Percentiles rank a stretch among this genome's conserved stretches.
Evolutionary conservation across 2,797 vertebrate genomes (phyloP).

Genomic region (Artibeus lituratus): DNA sequence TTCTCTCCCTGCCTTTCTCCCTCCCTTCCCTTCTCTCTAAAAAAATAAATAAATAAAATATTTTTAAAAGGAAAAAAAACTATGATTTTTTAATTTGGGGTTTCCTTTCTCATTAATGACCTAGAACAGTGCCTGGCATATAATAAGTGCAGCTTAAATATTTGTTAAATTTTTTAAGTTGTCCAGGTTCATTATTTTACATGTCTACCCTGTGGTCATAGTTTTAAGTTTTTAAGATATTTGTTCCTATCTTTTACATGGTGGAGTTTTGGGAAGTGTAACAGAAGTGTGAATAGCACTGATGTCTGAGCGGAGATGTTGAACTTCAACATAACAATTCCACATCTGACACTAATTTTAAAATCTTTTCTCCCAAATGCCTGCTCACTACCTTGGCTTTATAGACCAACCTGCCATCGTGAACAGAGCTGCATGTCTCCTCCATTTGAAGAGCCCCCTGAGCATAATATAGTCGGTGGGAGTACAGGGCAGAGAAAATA

Average conservation of each 20-base stretch:
- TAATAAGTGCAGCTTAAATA: neutral
- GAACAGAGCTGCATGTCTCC: constrained; percentile 63
- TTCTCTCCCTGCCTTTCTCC: too few species aligned
- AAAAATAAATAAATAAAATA: too few species aligned
- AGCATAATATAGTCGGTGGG: constrained; percentile 73
- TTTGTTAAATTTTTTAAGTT: neutral
- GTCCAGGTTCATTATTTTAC: neutral
- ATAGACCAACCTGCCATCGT: constrained; percentile 61
- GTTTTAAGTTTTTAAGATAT: constrained; percentile 30
- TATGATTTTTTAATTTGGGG: neutral
- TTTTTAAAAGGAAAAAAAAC: too few species aligned
- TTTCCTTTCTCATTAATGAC: constrained; percentile 28
- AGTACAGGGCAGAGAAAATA: constrained; percentile 74
- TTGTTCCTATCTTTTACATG: neutral
- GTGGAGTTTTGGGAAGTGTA: neutral
- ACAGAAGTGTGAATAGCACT: neutral
- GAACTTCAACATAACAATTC: constrained; percentile 32
- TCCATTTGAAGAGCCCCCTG: constrained; percentile 73
- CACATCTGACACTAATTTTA: constrained; percentile 74
- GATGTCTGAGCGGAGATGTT: constrained; percentile 20
- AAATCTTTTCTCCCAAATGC: constrained; percentile 68
- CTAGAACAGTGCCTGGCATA: neutral
- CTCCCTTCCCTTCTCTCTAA: too few species aligned
- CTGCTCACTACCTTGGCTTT: constrained; percentile 65
- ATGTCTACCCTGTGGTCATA: neutral